These are phyloP conservation scores for Arremon brunneinucha DNA, from an alignment of 2,797 vertebrate genomes.

Conservation along the genomic window DNA sequence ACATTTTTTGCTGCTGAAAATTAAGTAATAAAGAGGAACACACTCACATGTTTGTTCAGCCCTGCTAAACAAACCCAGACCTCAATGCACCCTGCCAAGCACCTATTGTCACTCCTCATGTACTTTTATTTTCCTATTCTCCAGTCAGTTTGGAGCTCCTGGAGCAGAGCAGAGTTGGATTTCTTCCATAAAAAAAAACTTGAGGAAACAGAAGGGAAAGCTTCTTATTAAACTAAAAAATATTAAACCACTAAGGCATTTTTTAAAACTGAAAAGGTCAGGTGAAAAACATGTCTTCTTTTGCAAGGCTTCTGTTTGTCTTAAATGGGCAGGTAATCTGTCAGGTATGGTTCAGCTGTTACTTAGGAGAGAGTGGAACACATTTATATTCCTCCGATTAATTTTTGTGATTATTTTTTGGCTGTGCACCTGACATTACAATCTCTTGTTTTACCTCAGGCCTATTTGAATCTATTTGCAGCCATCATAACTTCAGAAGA, in stretches of 20 bases:
- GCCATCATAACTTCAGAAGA: not conserved
- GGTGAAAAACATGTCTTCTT: not conserved
- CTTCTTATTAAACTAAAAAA: not conserved
- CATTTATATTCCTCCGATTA: not conserved
- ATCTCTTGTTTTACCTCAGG: not conserved
- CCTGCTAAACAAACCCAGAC: not conserved
- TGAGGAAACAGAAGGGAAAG: not conserved
- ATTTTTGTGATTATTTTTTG: not conserved
- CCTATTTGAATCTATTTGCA: not conserved
- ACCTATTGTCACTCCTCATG: not conserved
- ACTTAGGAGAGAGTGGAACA: not conserved
- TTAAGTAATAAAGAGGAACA: not conserved
- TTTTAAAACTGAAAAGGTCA: not conserved
- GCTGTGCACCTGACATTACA: not conserved
- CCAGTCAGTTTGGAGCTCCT: not conserved
- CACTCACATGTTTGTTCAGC: not conserved
- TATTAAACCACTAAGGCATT: not conserved
- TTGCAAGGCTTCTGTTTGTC: not conserved
- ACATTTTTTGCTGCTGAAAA: not conserved
- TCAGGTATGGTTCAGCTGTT: not conserved
- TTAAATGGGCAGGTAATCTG: not conserved
- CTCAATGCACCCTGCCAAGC: not conserved
- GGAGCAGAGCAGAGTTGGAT: not conserved
- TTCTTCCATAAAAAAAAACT: not conserved
- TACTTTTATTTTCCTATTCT: not conserved